Percentiles rank a stretch among this genome's conserved stretches.
Evolutionary conservation across 2,888 invertebrate genomes (phyloP).

Genomic region (Graphium colonna): DNA sequence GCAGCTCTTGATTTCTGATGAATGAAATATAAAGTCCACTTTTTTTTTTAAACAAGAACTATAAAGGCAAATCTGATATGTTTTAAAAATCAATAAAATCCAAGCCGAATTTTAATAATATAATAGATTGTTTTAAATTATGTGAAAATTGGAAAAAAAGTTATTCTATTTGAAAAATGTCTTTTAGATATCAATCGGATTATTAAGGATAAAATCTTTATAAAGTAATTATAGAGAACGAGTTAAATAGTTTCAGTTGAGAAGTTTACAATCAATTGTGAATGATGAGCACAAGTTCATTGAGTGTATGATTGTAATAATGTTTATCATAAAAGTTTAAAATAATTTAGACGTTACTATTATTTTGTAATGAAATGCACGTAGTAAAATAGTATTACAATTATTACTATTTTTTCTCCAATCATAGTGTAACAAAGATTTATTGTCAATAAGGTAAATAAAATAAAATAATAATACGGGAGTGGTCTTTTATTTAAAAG

Average conservation of each 20-base stretch:
- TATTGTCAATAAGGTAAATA: constrained; percentile 10
- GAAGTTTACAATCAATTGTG: neutral
- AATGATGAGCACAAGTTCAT: constrained; percentile 16
- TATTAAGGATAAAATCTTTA: neutral
- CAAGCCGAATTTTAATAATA: neutral
- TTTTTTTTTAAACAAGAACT: too few species aligned
- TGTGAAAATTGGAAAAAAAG: too few species aligned
- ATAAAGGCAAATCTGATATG: neutral
- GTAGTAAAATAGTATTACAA: constrained; percentile 14
- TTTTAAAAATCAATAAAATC: neutral
- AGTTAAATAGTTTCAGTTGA: neutral
- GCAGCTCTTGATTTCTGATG: too few species aligned
- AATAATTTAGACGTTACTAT: constrained; percentile 2
- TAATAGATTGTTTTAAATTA: neutral
- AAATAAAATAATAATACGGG: neutral
- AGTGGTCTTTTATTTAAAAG: constrained; percentile 10
- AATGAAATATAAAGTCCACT: too few species aligned
- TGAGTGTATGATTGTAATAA: constrained; percentile 2
- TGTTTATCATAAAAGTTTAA: constrained; percentile 7
- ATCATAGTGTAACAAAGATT: constrained; percentile 11
- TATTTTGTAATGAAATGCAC: constrained; percentile 14
- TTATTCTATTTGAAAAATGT: too few species aligned
- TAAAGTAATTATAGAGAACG: too few species aligned
- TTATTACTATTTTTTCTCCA: constrained; percentile 11
- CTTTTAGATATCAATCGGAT: too few species aligned